phyloP scores from a whole-genome alignment of 1,140 invertebrate species.

The Anastatus disparis region DNA sequence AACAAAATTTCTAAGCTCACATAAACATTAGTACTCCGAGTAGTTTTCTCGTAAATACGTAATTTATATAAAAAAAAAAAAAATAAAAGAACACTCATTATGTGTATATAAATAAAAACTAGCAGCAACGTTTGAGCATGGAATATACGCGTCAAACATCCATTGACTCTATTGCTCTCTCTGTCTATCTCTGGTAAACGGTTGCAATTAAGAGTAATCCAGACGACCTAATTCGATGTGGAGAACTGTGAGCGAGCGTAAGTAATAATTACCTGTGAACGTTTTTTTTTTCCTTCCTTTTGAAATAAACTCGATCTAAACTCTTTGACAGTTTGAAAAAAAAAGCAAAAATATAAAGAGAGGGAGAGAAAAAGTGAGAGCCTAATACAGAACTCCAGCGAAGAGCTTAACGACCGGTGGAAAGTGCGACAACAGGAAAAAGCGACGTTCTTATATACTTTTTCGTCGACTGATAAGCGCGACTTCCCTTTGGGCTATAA shows the following conservation, averaged over 20 bases:
- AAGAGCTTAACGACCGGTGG: neutral
- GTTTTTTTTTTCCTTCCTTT: neutral
- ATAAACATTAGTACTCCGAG: no score
- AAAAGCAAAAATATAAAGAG: neutral
- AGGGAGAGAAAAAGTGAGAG: no score
- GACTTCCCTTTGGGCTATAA: neutral
- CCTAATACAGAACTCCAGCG: no score
- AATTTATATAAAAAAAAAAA: no score
- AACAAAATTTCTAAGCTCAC: no score
- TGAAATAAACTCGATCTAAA: neutral
- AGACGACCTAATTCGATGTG: constrained; percentile 34
- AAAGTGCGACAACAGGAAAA: no score
- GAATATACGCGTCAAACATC: no score
- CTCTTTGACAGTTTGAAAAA: neutral
- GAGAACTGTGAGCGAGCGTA: neutral
- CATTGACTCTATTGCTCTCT: no score
- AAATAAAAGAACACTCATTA: no score
- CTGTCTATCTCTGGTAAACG: constrained; percentile 4
- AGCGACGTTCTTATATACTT: neutral
- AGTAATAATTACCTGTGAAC: neutral
- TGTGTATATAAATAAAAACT: no score
- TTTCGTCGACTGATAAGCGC: neutral
- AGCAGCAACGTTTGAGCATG: no score
- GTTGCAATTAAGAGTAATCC: constrained; percentile 39
- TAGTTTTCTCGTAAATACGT: no score